Conservation (phyloP, 1,140 invertebrate species). For the Drosophila navojoa region DNA sequence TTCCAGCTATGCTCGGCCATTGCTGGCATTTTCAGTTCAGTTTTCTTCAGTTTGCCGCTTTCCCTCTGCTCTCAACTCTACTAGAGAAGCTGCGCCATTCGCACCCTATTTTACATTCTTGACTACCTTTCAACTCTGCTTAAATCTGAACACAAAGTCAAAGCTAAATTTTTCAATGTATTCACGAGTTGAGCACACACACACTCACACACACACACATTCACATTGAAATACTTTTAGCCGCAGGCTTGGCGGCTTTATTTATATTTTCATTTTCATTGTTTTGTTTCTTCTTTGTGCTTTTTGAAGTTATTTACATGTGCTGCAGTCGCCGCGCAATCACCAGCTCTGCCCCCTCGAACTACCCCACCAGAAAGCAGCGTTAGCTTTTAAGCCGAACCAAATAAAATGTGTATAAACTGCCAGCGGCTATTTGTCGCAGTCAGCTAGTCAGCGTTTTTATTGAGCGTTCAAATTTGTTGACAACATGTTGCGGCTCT, state of each 20-base stretch:
- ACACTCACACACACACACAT: neutral
- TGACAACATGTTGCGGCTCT: slow-evolving; percentile 76
- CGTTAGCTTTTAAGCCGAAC: slow-evolving; percentile 3
- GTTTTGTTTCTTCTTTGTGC: slow-evolving; percentile 48
- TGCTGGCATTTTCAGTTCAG: neutral
- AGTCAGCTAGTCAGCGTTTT: slow-evolving; percentile 61
- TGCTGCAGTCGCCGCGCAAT: slow-evolving; percentile 59
- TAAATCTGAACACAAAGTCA: slow-evolving; percentile 29
- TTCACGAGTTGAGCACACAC: slow-evolving; percentile 19
- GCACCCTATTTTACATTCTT: slow-evolving; percentile 24
- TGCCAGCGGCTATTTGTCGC: slow-evolving; percentile 57
- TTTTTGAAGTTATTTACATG: slow-evolving; percentile 73
- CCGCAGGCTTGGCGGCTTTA: slow-evolving; percentile 36
- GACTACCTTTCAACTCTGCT: slow-evolving; percentile 25
- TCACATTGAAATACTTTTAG: slow-evolving; percentile 22
- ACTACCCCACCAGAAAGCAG: neutral
- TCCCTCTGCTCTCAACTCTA: neutral
- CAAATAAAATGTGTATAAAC: slow-evolving; percentile 32
- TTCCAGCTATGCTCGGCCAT: slow-evolving; percentile 39
- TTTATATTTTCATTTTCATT: slow-evolving; percentile 21
- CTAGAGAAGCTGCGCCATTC: neutral
- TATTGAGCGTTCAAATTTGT: slow-evolving; percentile 74
- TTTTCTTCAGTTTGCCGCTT: no score
- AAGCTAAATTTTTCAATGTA: slow-evolving; percentile 33
- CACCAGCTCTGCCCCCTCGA: slow-evolving; percentile 21